Conservation (phyloP, 2,797 vertebrate genomes). For the Columba guinea region DNA sequence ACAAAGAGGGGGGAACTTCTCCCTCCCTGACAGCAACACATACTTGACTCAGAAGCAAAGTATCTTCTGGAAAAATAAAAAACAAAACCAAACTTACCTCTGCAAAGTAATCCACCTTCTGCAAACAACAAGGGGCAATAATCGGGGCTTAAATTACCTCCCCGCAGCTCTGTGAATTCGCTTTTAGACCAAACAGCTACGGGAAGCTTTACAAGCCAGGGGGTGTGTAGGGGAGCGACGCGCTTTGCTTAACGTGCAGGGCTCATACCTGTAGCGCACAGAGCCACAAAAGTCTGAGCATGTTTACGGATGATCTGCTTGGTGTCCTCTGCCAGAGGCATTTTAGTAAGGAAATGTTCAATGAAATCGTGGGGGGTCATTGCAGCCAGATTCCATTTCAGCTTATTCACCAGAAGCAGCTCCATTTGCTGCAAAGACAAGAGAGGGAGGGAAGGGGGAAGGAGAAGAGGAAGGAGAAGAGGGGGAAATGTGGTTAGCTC, state of each 20-base stretch:
- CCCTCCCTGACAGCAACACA: not conserved
- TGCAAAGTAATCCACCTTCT: slow-evolving; percentile 68
- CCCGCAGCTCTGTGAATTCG: slow-evolving; percentile 39
- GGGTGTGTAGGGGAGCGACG: slow-evolving; percentile 50
- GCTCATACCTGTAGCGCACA: slow-evolving; percentile 96
- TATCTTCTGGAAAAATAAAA: not conserved
- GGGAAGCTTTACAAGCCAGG: slow-evolving; percentile 34
- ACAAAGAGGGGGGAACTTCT: not conserved
- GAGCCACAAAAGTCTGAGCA: slow-evolving; percentile 96
- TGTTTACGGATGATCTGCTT: slow-evolving; percentile 97
- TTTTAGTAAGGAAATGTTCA: slow-evolving; percentile 96
- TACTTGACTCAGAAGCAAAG: not conserved
- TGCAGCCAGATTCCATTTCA: slow-evolving; percentile 98
- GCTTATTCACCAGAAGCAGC: slow-evolving; percentile 94
- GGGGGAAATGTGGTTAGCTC: slow-evolving; percentile 12
- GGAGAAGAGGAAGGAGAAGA: not conserved
- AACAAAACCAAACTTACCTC: slow-evolving; percentile 65
- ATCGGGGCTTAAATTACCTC: slow-evolving; percentile 47
- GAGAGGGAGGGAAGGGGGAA: not conserved
- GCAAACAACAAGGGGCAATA: slow-evolving; percentile 60
- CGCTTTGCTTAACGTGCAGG: slow-evolving; percentile 65
- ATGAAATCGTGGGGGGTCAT: slow-evolving; percentile 98
- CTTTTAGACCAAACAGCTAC: not conserved
- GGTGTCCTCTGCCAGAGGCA: slow-evolving; percentile 89
- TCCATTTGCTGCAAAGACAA: slow-evolving; percentile 91